Evolutionary conservation across 2,888 invertebrate genomes (phyloP), one percentile per base, ranked within the genome.

Genomic region (Lasius fuliginosus): DNA sequence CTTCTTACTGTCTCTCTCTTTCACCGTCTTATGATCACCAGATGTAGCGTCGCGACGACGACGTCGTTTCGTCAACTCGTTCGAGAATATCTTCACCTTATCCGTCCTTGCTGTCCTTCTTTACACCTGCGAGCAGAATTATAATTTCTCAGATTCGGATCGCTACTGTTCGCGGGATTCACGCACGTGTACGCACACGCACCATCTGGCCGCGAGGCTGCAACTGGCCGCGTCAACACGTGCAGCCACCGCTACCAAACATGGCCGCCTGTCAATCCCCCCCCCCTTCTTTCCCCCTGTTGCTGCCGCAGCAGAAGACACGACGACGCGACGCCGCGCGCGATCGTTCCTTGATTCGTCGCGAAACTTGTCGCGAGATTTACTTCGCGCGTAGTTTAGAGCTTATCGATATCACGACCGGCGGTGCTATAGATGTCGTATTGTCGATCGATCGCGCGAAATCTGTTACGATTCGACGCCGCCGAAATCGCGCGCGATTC

Each of bases 161-260:
- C 18, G 58, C 23, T 76, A 12, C 12, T 33, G n/a, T 23, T n/a
- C n/a, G 12, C 60, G 4, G 23, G 6, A n/a, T 40, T 42, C n/a
- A 60, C 60, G 40, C 49, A 74, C 53, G 64, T 62, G 53, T 33
- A 58, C 65, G 15, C 67, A n/a, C 56, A 12, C 42, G 67, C 73
- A 15, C 64, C 83, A 60, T 76, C 84, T 75, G 84, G 82, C 60
- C 82, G 62, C 46, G 33, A 23, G 33, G 73, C 88, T 64, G 71
- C 76, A 81, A 79, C 86, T 85, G 87, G 87, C 87, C 71, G 82
- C 84, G 67, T 69, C 82, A 83, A 88, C 92, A 90, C 91, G 91
- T 90, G 91, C 89, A 90, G 88, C 86, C 88, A 82, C 85, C 86
- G 86, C 86, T 84, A 87, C 87, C 87, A 86, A 92, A 91, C 91